Evolutionary conservation across 2,888 invertebrate genomes (phyloP).

Genomic region (Eupithecia vulgata): DNA sequence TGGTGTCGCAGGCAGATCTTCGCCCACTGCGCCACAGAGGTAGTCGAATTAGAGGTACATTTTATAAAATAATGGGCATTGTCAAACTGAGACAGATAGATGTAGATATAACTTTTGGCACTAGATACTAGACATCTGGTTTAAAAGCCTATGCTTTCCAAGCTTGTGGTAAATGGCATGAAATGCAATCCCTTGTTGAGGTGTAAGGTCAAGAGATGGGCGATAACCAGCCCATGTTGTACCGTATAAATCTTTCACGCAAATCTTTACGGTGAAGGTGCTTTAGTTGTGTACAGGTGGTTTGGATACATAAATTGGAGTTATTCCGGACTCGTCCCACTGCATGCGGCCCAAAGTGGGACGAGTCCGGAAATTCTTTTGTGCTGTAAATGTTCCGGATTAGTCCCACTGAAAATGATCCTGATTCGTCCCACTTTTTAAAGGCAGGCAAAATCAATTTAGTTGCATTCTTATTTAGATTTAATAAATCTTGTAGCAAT

Average conservation of each 20-base stretch:
- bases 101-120: neutral
- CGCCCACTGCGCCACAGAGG: too few relatives aligned
- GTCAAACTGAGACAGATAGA: neutral
- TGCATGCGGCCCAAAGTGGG: too few relatives aligned
- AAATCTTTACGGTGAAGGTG: constrained; percentile 54
- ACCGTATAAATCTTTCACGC: constrained; percentile 69
- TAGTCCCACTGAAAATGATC: too few relatives aligned
- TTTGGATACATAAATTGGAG: constrained; percentile 28
- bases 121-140: neutral
- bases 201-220: constrained; percentile 63
- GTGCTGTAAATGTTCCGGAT: too few relatives aligned
- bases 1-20: too few relatives aligned
- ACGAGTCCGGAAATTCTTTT: too few relatives aligned
- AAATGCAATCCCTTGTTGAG: constrained; percentile 49
- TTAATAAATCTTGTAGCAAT: too few relatives aligned
- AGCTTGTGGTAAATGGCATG: constrained; percentile 17
- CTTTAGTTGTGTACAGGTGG: constrained; percentile 56
- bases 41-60: too few relatives aligned
- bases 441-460: too few relatives aligned
- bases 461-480: neutral
- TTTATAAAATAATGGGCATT: too few relatives aligned
- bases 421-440: too few relatives aligned
- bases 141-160: neutral
- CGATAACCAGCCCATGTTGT: constrained; percentile 57
- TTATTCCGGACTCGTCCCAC: too few relatives aligned